Evolutionary conservation across 2,113 vertebrate species (phyloP), one percentile per base, ranked within the genome.

Genomic region (Perognathus longimembris): DNA sequence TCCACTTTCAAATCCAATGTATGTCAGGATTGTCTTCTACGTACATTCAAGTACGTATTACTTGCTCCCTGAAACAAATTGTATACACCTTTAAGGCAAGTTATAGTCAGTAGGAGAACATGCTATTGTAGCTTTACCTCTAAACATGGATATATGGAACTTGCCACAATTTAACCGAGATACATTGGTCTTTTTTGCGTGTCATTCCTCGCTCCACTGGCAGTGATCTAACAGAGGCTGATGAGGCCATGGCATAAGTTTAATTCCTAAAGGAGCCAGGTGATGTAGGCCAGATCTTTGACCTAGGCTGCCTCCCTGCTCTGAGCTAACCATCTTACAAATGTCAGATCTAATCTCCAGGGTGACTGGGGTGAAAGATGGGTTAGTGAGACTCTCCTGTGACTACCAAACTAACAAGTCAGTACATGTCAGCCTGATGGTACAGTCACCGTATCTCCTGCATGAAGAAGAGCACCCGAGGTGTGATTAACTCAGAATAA

Each of bases 181-280:
- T 18, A 57, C 15, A 14, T 12, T 70, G 54, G 24, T 38, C 63
- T 38, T 64, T 69, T 87, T 61, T 38, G 40, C 45, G 20, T 57
- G 34, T 50, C 32, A 8, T 76, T 70, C 59, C 74, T 20, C 1
- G 61, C 40, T 70, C 50, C 30, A 24, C 6, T 78, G 57, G 3
- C 45, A 42, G 18, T 59, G 50, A 34, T 66, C 91, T 10, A 5
- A 17, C 7, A 5, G 64, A 50, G 64, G 71, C 38, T 66, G 86
- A 66, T 42, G 14, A 77, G 45, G 71, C 54, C 32, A 2, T 3
- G 45, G 24, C 1, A 0, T 32, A 83, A 73, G 67, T 42, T 86
- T 59, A 30, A 30, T 63, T 59, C 21, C 79, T 78, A n/a, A 67
- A 34, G 17, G 45, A 67, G 75, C 78, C 94, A 94, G 74, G 88